Evolutionary conservation across 2,888 invertebrate genomes (phyloP), one percentile per base, ranked within the genome.

Genomic region (Volucella bombylans): DNA sequence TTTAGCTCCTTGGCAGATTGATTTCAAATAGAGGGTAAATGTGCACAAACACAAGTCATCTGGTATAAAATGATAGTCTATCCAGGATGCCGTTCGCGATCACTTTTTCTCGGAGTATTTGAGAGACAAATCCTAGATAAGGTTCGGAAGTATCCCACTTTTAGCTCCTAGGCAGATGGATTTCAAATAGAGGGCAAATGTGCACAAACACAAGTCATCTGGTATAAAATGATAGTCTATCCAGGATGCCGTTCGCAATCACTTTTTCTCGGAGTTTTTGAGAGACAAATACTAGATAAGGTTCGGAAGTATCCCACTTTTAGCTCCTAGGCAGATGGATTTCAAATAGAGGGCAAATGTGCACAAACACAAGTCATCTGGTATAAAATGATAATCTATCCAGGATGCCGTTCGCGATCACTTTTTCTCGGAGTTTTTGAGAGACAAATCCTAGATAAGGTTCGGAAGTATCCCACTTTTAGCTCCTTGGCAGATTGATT

Each of bases 81-180:
- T 47, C 61, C 61, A 62, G 61, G 45, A 62, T 62, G 61, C 61
- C 61, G 61, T 62, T 62, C 31, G 61, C 12, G n/a, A 31, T 39
- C 47, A 14, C 45, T 62, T 62, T 31, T 9, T 62, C 61, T 62
- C n/a, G 45, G 61, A 62, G 61, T 23, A 23, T 47, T 45, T 47
- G 61, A 62, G 55, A 55, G 55, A 55, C 55, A 55, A 38, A 31
- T 38, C 23, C 11, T n/a, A 12, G 23, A 8, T 10, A 38, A 9
- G 6, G 6, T n/a, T 23, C 23, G 8, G 12, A 38, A 12, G 23
- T 23, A 55, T 55, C 55, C 38, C 31, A 55, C 23, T 55, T 52
- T 38, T 55, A 55, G 23, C 55, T 55, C 55, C 55, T 6, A 11
- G 8, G 12, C 8, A 18, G 12, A 4, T 12, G 0, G 14, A 55